These are phyloP conservation scores for Mugil cephalus DNA, from an alignment of 2,113 vertebrate species.

Conservation along the genomic window DNA sequence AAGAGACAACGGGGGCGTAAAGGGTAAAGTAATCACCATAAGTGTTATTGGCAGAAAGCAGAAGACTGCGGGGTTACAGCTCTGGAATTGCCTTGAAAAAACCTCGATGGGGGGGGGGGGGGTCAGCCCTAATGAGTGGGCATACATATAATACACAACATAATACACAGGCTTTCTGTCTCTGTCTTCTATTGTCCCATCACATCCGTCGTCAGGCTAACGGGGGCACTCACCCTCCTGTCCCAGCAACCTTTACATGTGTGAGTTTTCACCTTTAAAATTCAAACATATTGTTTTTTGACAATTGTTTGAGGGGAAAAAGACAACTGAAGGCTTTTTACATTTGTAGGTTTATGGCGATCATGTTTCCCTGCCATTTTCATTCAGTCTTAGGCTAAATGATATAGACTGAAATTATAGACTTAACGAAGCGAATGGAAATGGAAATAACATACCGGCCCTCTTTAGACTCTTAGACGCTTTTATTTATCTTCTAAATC, in stretches of 20 bases:
- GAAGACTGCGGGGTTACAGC: conserved; percentile 19
- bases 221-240: not conserved
- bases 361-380: too few relatives aligned
- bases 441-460: too few relatives aligned
- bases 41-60: conserved; percentile 25
- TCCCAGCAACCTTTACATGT: not conserved
- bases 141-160: not conserved
- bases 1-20: conserved; percentile 29
- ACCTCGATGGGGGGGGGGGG: not conserved
- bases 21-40: conserved; percentile 57
- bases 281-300: too few relatives aligned
- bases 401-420: too few relatives aligned
- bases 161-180: not conserved
- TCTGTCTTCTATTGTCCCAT: not conserved
- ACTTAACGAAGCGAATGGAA: too few relatives aligned
- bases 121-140: conserved; percentile 12
- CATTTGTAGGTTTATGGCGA: too few relatives aligned
- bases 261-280: not conserved
- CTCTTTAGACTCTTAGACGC: too few relatives aligned
- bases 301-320: too few relatives aligned
- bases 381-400: too few relatives aligned
- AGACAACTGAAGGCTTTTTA: too few relatives aligned
- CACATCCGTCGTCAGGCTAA: not conserved
- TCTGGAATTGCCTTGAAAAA: conserved; percentile 13
- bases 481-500: too few relatives aligned